Percentiles rank a stretch among this genome's conserved stretches.
Evolutionary conservation across 2,888 invertebrate genomes (phyloP).

Genomic region (Scrobipalpa costella): DNA sequence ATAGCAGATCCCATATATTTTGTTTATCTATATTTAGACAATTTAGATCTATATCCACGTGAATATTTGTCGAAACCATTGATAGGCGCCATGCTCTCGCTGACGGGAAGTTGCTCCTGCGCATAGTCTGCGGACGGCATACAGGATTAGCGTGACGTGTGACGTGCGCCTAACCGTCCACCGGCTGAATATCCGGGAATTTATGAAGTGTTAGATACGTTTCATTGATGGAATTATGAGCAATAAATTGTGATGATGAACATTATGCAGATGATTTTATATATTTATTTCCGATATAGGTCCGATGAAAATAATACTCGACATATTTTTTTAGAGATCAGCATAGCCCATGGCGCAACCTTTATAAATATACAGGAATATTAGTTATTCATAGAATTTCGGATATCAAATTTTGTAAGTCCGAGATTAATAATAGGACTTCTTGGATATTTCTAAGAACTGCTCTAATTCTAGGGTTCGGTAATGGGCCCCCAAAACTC

Average conservation of each 20-base stretch:
- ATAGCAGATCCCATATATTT: too few relatives aligned
- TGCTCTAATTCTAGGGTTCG: too few relatives aligned
- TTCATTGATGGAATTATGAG: background rate
- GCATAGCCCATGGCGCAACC: too few relatives aligned
- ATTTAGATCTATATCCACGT: conserved; percentile 28
- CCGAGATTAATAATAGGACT: too few relatives aligned
- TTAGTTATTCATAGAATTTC: too few relatives aligned
- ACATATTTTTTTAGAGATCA: too few relatives aligned
- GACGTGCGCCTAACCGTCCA: conserved; percentile 50
- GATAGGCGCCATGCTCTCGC: conserved; percentile 50
- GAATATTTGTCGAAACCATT: conserved; percentile 46
- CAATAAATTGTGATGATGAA: background rate
- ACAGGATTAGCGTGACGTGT: conserved; percentile 72
- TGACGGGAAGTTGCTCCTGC: conserved; percentile 72
- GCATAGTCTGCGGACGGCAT: conserved; percentile 64
- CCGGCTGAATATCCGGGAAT: conserved; percentile 48
- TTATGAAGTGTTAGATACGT: background rate
- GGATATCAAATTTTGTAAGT: too few relatives aligned
- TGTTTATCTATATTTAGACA: too few relatives aligned
- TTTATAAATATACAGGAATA: too few relatives aligned
- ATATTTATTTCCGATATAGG: background rate
- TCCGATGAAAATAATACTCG: background rate
- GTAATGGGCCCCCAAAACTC: too few relatives aligned
- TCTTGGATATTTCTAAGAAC: too few relatives aligned
- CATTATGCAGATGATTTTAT: background rate